These are phyloP conservation scores for Drosophila mercatorum DNA, from an alignment of 2,888 invertebrate genomes.

Conservation along the genomic window DNA sequence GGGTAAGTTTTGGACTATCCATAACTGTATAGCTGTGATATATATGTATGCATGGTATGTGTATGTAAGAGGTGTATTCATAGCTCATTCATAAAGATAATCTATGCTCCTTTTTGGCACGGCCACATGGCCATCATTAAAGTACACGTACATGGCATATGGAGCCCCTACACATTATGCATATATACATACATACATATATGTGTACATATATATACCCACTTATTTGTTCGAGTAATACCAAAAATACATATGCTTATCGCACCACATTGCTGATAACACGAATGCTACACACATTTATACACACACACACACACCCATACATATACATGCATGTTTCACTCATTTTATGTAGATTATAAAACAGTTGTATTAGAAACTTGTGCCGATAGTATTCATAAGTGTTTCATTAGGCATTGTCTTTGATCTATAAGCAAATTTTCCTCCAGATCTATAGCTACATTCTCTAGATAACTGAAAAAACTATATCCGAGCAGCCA, in stretches of 20 bases:
- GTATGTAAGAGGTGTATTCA: neutral
- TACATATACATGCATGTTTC: slow-evolving; percentile 6
- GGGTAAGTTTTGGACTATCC: slow-evolving; percentile 52
- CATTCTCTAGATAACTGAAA: neutral
- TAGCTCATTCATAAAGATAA: slow-evolving; percentile 1
- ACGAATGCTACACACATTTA: slow-evolving; percentile 32
- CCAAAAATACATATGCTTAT: slow-evolving; percentile 72
- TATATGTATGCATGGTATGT: neutral
- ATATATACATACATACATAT: slow-evolving; percentile 23
- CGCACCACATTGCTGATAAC: slow-evolving; percentile 63
- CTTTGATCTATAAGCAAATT: neutral
- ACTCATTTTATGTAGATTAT: slow-evolving; percentile 34
- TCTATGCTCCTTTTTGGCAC: slow-evolving; percentile 39
- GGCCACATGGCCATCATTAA: slow-evolving; percentile 70
- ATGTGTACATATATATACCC: slow-evolving; percentile 12
- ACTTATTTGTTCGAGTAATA: slow-evolving; percentile 63
- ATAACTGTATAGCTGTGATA: neutral
- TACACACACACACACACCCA: slow-evolving; percentile 25
- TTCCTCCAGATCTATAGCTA: neutral
- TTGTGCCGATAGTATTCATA: slow-evolving; percentile 9
- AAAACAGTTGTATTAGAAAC: slow-evolving; percentile 15
- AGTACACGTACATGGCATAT: slow-evolving; percentile 55
- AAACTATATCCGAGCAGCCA: neutral
- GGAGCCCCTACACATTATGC: slow-evolving; percentile 38
- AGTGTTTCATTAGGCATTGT: slow-evolving; percentile 3